A percentile compares a stretch with the other conserved stretches of the same genome.
Evolutionary conservation across 2,888 invertebrate genomes (phyloP).

Genomic region (Plebejus melissa): DNA sequence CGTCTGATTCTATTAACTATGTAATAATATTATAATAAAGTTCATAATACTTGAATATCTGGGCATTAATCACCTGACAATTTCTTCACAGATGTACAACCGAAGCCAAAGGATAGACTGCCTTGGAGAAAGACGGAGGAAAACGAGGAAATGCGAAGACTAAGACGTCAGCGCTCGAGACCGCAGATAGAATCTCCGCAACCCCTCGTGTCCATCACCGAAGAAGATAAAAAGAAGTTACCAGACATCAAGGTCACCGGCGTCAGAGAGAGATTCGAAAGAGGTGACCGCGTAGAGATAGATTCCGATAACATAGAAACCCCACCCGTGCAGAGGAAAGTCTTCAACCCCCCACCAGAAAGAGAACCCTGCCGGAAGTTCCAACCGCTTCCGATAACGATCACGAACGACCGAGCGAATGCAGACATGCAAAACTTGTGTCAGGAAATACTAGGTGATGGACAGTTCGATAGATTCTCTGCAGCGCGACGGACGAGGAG

Average conservation of each 20-base stretch:
- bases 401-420: conserved; percentile 52
- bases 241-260: conserved; percentile 66
- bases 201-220: conserved; percentile 78
- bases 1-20: too few species aligned
- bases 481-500: conserved; percentile 89
- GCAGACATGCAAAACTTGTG: conserved; percentile 67
- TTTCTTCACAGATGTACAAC: conserved; percentile 81
- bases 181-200: conserved; percentile 64
- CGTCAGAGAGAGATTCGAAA: conserved; percentile 46
- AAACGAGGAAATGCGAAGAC: conserved; percentile 81
- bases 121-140: conserved; percentile 88
- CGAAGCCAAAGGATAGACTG: conserved; percentile 85
- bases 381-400: conserved; percentile 54
- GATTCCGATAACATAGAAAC: conserved; percentile 95
- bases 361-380: conserved; percentile 80
- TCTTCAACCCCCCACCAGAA: conserved; percentile 82
- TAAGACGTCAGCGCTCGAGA: conserved; percentile 77
- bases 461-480: conserved; percentile 91
- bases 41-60: too few species aligned
- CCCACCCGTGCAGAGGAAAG: conserved; percentile 87
- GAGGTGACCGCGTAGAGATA: conserved; percentile 86
- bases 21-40: too few species aligned
- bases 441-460: conserved; percentile 82
- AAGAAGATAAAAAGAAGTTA: conserved; percentile 80
- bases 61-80: too few species aligned